Percentiles rank a stretch among this genome's conserved stretches.
phyloP scores from a whole-genome alignment of 2,113 vertebrate species.

The Antechinus stuartii region DNA sequence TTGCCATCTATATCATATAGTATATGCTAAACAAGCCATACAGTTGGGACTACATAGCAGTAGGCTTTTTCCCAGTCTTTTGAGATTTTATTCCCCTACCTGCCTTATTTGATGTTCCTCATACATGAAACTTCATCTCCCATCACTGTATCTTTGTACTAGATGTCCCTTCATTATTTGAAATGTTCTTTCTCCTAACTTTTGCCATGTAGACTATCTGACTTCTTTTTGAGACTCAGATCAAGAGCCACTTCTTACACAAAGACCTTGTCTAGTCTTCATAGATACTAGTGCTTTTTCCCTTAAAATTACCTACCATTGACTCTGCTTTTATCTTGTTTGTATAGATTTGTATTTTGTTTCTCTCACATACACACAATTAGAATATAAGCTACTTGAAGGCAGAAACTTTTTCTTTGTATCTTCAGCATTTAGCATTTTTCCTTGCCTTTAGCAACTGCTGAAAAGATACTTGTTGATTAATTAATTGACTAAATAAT shows the following conservation, averaged over 20 bases:
- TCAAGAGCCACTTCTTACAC: neutral
- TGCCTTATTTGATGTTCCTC: neutral
- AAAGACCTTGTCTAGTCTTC: neutral
- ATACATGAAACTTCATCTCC: neutral
- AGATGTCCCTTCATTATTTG: neutral
- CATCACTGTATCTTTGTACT: neutral
- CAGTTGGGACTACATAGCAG: no score
- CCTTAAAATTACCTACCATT: neutral
- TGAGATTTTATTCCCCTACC: neutral
- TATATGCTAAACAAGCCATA: no score
- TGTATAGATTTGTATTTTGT: neutral
- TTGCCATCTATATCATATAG: no score
- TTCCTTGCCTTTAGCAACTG: neutral
- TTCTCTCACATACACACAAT: neutral
- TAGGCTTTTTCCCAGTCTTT: neutral
- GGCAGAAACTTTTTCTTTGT: neutral
- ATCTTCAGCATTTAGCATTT: neutral
- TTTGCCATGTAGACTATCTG: neutral
- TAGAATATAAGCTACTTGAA: neutral
- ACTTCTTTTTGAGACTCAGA: neutral
- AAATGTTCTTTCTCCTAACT: neutral
- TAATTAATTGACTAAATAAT: neutral
- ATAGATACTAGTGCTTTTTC: neutral
- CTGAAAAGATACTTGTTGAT: neutral
- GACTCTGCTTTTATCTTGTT: neutral